phyloP scores from a whole-genome alignment of 2,797 vertebrate species.

The Tenualosa thibaudeaui region DNA sequence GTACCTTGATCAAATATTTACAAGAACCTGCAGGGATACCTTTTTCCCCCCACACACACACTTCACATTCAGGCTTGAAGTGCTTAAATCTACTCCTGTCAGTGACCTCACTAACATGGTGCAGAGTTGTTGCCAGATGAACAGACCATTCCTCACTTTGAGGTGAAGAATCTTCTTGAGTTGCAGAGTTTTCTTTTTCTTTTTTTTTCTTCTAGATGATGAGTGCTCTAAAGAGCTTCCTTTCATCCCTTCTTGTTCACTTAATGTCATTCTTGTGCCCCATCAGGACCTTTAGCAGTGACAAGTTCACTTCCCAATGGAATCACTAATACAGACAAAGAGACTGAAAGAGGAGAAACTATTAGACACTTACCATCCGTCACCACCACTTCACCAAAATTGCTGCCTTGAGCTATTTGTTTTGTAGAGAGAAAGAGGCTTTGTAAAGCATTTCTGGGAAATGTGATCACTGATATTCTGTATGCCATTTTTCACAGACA shows the following conservation, averaged over 20 bases:
- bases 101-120: neutral
- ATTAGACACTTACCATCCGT: conserved; percentile 46
- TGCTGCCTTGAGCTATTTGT: conserved; percentile 36
- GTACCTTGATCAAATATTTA: conserved; percentile 65
- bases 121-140: neutral
- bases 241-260: conserved; percentile 24
- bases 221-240: conserved; percentile 3
- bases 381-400: conserved; percentile 38
- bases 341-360: conserved; percentile 40
- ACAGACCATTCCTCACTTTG: neutral
- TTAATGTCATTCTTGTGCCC: conserved; percentile 16
- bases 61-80: neutral
- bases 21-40: conserved; percentile 40
- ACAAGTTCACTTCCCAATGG: conserved; percentile 22
- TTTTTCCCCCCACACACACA: conserved; percentile 13
- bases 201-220: neutral
- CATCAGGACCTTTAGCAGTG: conserved; percentile 9
- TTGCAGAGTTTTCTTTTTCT: neutral
- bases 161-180: neutral
- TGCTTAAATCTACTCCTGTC: conserved; percentile 6
- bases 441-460: conserved; percentile 50
- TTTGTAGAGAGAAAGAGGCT: conserved; percentile 26
- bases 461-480: conserved; percentile 39
- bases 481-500: conserved; percentile 52
- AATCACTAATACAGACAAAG: conserved; percentile 22